phyloP scores from a whole-genome alignment of 2,797 vertebrate species.

The Cryptoblepharus egeriae region DNA sequence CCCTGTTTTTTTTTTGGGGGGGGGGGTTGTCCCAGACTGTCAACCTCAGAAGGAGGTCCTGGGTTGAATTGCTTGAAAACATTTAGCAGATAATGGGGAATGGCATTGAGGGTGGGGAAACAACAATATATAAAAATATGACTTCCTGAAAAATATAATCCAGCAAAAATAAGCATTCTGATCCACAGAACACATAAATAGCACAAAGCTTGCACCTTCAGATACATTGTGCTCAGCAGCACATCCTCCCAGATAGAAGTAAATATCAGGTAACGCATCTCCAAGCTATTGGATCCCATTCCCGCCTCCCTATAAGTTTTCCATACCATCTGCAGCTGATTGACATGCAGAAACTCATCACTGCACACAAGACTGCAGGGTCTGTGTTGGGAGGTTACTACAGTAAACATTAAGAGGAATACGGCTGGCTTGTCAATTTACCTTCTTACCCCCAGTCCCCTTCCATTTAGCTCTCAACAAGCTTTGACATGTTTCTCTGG shows the following conservation, averaged over 20 bases:
- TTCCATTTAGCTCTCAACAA: slow-evolving; percentile 6
- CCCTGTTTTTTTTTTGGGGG: too few relatives aligned
- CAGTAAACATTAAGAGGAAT: neutral
- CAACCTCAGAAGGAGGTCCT: too few relatives aligned
- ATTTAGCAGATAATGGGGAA: neutral
- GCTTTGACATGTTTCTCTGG: neutral
- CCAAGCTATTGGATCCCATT: neutral
- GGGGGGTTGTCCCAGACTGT: too few relatives aligned
- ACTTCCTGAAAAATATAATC: neutral
- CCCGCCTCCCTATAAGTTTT: neutral
- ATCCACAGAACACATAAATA: neutral
- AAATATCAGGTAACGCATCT: neutral
- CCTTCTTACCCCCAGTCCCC: neutral
- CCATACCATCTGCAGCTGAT: neutral
- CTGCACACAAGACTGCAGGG: neutral
- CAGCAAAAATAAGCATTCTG: neutral
- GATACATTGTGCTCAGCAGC: neutral
- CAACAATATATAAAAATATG: neutral
- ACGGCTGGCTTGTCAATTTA: neutral
- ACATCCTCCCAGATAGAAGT: neutral
- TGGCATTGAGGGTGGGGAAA: neutral
- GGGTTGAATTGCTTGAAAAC: too few relatives aligned
- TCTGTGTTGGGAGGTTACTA: neutral
- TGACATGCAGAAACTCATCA: neutral
- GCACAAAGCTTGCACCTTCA: neutral